Base-by-base conservation (phyloP, 2,113 vertebrate species). In the Herpailurus yagouaroundi region DNA sequence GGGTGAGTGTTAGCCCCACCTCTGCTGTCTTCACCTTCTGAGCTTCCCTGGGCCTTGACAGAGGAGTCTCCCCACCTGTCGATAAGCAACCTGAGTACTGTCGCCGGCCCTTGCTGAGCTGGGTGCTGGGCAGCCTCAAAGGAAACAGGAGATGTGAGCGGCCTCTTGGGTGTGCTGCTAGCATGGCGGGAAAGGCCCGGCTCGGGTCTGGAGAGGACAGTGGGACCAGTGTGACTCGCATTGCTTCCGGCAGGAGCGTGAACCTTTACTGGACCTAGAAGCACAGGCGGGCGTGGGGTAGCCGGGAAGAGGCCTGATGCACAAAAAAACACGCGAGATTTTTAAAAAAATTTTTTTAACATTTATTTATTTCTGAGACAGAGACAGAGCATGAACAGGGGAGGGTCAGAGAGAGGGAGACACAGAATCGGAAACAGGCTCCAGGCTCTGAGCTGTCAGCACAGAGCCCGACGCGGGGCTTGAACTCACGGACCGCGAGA, bases 141-240 rank as follows among this genome's bases (percentile, higher is more conserved):
- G 84, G 68, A 81, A 66, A 19, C 1, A 21, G 73, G 38, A 50
- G 48, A 38, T 14, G 25, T 38, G 55, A 29, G 25, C 2, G 3
- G 3, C 18, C n/a, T 48, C 13, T 63, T 2, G 5, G 31, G 10
- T 18, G 18, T 12, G 36, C 77, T 9, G 21, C 74, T n/a, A 6
- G 57, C 60, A 14, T 38, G 23, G 45, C 5, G 2, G 31, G 50
- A 79, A 23, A 45, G 38, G 66, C 52, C 27, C 5, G 3, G 19
- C 63, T 29, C 0, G 0, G 33, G 23, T 63, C 77, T 33, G 16
- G 41, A 29, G 36, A 21, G 60, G 45, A 36, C 7, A 7, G 41
- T 3, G 50, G 63, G 31, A 5, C 1, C 0, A 0, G 5, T 0
- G 31, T 7, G 68, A 31, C 48, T 3, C 3, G 29, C 8, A 1